Evolutionary conservation across 2,888 invertebrate species (phyloP).

Genomic region (Anoncus sp.): DNA sequence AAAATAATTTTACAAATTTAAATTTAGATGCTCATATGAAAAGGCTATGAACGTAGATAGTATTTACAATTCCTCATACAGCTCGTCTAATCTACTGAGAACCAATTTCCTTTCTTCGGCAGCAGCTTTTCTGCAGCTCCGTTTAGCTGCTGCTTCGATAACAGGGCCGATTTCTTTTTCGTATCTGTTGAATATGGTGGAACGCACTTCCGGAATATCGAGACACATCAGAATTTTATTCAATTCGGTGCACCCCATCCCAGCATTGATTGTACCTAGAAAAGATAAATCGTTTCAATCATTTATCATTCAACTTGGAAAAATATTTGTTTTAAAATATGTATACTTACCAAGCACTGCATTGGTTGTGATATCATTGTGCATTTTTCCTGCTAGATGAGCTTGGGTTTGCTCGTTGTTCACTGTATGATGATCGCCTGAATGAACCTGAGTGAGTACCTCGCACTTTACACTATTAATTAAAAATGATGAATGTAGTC

Average conservation of each 20-base stretch:
- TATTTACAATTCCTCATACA: conserved; percentile 13
- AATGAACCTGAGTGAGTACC: background rate
- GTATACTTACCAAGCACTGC: conserved; percentile 25
- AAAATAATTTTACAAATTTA: conserved; percentile 19
- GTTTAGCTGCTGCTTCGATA: conserved; percentile 38
- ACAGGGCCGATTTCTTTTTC: conserved; percentile 28
- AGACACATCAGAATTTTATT: conserved; percentile 44
- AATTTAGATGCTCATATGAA: conserved; percentile 14
- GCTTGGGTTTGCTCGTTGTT: background rate
- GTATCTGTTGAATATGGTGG: conserved; percentile 24
- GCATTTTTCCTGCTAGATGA: background rate
- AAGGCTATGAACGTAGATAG: background rate
- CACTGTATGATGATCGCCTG: conserved; percentile 15
- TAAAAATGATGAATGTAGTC: conserved; percentile 15
- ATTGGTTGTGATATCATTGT: conserved; percentile 23
- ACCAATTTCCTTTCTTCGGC: conserved; percentile 20
- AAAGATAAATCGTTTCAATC: conserved; percentile 21
- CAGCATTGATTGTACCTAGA: conserved; percentile 46
- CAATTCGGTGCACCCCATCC: conserved; percentile 35
- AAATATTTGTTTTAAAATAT: conserved; percentile 15
- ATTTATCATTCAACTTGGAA: conserved; percentile 20
- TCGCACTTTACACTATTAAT: conserved; percentile 2
- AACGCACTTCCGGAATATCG: conserved; percentile 19
- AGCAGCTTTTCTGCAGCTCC: conserved; percentile 20
- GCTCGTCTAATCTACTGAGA: conserved; percentile 15